These are phyloP conservation scores for Pangasius mekongensis DNA, from an alignment of 2,797 vertebrate genomes.

Conservation along the genomic window DNA sequence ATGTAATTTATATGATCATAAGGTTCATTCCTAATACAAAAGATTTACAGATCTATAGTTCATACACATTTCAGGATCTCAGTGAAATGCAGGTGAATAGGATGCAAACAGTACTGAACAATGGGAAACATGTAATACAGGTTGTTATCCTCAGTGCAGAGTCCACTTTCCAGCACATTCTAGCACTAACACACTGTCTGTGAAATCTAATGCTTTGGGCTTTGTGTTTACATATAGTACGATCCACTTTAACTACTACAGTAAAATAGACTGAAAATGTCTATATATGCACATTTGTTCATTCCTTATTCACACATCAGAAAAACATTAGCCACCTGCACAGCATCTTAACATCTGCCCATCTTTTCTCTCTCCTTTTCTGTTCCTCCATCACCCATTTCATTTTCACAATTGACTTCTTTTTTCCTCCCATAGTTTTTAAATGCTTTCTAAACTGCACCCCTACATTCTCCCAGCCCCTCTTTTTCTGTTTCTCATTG, in stretches of 20 bases:
- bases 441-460: not conserved
- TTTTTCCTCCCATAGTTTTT: not conserved
- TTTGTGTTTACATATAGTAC: not conserved
- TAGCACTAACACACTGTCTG: not conserved
- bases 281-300: not conserved
- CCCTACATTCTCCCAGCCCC: not conserved
- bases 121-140: not conserved
- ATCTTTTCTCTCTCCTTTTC: not conserved
- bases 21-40: not conserved
- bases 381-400: not conserved
- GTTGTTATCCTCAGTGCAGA: not conserved
- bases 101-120: not conserved
- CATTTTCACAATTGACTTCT: not conserved
- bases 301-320: not conserved
- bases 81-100: not conserved
- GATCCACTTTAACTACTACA: not conserved
- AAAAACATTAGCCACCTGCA: slow-evolving; percentile 16
- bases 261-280: not conserved
- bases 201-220: not conserved
- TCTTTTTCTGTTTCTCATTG: not conserved
- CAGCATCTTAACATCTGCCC: not conserved
- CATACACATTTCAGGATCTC: not conserved
- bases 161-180: not conserved
- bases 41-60: not conserved
- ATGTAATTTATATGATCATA: not conserved